Percentiles rank a stretch among this genome's conserved stretches.
phyloP scores from a whole-genome alignment of 2,113 vertebrate genomes.

The Paradisaea rubra region DNA sequence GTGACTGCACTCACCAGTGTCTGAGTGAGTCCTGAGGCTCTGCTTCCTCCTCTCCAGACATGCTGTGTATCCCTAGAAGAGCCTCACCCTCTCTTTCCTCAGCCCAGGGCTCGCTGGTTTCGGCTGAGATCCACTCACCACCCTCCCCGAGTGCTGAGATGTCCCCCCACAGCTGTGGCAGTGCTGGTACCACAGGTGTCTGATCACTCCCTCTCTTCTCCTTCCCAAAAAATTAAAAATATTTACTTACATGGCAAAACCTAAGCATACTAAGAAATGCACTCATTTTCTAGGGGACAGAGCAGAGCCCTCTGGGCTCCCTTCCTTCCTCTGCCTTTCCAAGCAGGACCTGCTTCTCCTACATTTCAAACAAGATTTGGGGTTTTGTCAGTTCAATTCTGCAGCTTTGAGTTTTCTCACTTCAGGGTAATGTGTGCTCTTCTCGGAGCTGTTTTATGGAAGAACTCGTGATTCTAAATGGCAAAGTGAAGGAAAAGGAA shows the following conservation, averaged over 20 bases:
- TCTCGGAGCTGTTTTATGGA: background rate
- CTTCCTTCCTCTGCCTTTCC: background rate
- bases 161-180: background rate
- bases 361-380: background rate
- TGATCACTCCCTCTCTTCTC: background rate
- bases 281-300: background rate
- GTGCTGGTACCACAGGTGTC: background rate
- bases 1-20: background rate
- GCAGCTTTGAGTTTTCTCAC: background rate
- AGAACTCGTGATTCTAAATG: background rate
- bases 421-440: background rate
- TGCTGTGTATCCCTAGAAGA: background rate
- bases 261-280: fast-evolving
- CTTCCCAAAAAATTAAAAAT: background rate
- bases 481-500: slow-evolving; percentile 35
- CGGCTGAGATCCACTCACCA: background rate
- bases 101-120: background rate
- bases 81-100: background rate
- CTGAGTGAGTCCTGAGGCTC: background rate
- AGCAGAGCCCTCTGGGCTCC: background rate
- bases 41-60: background rate
- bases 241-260: background rate
- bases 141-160: background rate
- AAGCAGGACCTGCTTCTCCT: background rate
- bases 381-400: background rate